These are phyloP conservation scores for Rhinogobio ventralis DNA, from an alignment of 2,797 vertebrate genomes.

Conservation along the genomic window DNA sequence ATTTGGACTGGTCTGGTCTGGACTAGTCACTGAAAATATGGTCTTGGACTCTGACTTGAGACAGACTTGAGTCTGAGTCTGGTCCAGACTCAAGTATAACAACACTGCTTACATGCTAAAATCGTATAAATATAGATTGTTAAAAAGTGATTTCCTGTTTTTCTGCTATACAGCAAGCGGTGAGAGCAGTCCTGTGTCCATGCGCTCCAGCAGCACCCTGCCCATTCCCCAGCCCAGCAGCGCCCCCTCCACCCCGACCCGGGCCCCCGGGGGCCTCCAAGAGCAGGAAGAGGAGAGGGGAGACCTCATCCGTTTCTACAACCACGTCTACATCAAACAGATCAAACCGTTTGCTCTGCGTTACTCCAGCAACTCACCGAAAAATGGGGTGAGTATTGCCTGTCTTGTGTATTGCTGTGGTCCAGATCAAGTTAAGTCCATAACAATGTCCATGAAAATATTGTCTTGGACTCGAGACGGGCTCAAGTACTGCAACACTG, in stretches of 20 bases:
- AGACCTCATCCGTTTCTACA: slow-evolving; percentile 97
- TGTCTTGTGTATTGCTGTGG: neutral
- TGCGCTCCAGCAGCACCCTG: slow-evolving; percentile 90
- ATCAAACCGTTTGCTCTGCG: slow-evolving; percentile 90
- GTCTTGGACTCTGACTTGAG: neutral
- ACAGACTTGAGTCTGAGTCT: neutral
- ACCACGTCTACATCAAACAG: slow-evolving; percentile 87
- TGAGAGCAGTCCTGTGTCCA: slow-evolving; percentile 83
- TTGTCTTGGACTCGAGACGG: too few relatives aligned
- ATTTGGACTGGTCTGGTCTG: neutral
- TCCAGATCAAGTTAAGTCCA: neutral
- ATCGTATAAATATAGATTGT: neutral
- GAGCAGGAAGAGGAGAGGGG: slow-evolving; percentile 82
- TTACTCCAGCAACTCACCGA: slow-evolving; percentile 79
- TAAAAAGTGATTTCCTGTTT: neutral
- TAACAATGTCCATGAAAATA: neutral
- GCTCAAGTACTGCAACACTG: neutral
- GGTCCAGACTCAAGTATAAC: neutral
- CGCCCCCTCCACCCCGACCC: slow-evolving; percentile 83
- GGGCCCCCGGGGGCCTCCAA: slow-evolving; percentile 72
- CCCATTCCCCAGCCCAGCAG: slow-evolving; percentile 83
- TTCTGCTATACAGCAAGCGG: slow-evolving; percentile 63
- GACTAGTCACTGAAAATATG: neutral
- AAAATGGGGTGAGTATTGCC: slow-evolving; percentile 60
- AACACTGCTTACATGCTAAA: neutral